A percentile compares a stretch with the other conserved stretches of the same genome.
Evolutionary conservation across 2,113 vertebrate species (phyloP).

Genomic region (Bucco capensis): DNA sequence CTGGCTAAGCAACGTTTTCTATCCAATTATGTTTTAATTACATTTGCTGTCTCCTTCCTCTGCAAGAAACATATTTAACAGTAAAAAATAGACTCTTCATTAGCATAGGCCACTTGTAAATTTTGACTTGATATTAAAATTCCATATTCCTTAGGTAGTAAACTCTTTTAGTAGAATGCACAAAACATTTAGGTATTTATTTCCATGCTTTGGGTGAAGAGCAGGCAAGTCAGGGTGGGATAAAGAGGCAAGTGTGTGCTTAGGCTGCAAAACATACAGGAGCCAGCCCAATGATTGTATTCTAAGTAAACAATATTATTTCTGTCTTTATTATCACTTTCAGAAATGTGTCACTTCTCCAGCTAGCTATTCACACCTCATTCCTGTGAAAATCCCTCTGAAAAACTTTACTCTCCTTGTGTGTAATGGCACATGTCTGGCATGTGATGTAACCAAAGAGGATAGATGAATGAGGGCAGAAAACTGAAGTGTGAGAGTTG

Average conservation of each 20-base stretch:
- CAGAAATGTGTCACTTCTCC: background rate
- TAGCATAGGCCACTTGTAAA: background rate
- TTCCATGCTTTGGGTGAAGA: background rate
- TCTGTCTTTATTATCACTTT: background rate
- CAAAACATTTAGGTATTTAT: background rate
- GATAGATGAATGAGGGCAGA: background rate
- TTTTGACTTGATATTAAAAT: background rate
- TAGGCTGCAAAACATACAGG: background rate
- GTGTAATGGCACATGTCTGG: background rate
- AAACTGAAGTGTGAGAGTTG: background rate
- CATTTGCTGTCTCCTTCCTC: background rate
- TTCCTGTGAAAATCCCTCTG: background rate
- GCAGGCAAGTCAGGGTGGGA: background rate
- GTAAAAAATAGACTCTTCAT: background rate
- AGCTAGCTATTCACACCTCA: background rate
- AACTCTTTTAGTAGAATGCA: background rate
- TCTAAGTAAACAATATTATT: background rate
- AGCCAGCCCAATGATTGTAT: fast-evolving
- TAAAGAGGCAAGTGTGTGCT: background rate
- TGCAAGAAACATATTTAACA: background rate
- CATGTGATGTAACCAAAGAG: background rate
- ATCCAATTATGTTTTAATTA: background rate
- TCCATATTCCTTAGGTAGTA: background rate
- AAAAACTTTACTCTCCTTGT: background rate
- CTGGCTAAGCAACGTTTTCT: background rate